These are phyloP conservation scores for Budorcas taxicolor DNA, from an alignment of 2,113 vertebrate genomes.

Conservation along the genomic window DNA sequence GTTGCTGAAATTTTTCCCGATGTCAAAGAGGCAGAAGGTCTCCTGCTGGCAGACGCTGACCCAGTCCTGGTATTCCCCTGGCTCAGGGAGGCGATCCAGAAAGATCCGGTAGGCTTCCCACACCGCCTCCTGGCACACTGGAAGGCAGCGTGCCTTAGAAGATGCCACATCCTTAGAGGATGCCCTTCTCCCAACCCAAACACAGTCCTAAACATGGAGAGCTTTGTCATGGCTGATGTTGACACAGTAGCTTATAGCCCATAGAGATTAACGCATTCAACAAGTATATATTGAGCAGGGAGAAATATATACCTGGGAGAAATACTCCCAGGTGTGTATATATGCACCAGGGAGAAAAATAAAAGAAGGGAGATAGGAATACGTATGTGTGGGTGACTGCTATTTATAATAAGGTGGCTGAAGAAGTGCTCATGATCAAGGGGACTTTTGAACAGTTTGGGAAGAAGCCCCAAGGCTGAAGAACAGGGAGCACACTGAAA, in stretches of 20 bases:
- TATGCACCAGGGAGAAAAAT: not conserved
- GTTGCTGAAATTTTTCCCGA: conserved; percentile 91
- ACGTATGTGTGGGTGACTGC: not conserved
- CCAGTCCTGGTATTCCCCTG: conserved; percentile 90
- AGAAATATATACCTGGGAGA: not conserved
- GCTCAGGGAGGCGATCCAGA: conserved; percentile 90
- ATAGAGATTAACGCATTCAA: not conserved
- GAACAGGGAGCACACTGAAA: not conserved
- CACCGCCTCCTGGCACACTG: conserved; percentile 96
- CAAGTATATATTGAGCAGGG: not conserved
- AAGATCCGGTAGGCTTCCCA: conserved; percentile 97
- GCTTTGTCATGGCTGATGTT: not conserved
- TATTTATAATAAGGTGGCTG: not conserved
- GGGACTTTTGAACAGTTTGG: not conserved
- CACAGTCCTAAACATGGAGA: not conserved
- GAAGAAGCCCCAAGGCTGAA: not conserved
- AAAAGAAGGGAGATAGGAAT: not conserved
- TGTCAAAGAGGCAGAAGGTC: conserved; percentile 88
- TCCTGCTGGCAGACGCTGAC: conserved; percentile 89
- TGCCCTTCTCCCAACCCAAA: not conserved
- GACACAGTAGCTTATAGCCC: not conserved
- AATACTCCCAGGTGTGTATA: not conserved
- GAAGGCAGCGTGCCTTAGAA: conserved; percentile 1
- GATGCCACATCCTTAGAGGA: not conserved
- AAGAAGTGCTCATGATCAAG: not conserved